Conservation (phyloP, 2,888 invertebrate species). For the Dolichopus griseipennis region DNA sequence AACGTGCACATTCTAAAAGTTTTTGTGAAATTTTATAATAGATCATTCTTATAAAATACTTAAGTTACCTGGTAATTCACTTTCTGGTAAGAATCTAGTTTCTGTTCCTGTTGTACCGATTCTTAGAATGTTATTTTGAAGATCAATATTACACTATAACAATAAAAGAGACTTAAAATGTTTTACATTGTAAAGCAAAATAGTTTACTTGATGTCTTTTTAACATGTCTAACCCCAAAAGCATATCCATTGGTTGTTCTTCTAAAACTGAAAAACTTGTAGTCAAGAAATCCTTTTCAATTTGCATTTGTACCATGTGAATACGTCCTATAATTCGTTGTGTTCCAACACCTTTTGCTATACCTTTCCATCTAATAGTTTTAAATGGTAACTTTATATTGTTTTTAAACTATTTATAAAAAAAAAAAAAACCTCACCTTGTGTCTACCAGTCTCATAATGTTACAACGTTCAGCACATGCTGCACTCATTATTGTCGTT, state of each 20-base stretch:
- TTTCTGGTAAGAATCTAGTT: constrained; percentile 68
- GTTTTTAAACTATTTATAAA: background rate
- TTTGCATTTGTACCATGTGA: constrained; percentile 95
- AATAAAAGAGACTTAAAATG: background rate
- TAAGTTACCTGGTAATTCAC: constrained; percentile 50
- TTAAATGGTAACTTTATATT: constrained; percentile 14
- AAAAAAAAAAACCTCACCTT: constrained; percentile 40
- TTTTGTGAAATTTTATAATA: background rate
- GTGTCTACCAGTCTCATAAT: constrained; percentile 84
- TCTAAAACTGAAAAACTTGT: constrained; percentile 95
- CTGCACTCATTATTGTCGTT: constrained; percentile 95
- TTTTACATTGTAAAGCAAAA: constrained; percentile 10
- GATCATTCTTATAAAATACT: too few relatives aligned
- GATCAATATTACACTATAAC: constrained; percentile 76
- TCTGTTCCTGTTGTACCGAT: constrained; percentile 93
- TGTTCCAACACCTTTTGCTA: constrained; percentile 95
- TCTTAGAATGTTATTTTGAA: constrained; percentile 74
- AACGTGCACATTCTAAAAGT: constrained; percentile 61
- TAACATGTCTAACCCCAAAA: constrained; percentile 94
- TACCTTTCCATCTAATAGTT: constrained; percentile 73
- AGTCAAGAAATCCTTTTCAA: constrained; percentile 84
- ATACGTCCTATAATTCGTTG: constrained; percentile 94
- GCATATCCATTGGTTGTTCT: constrained; percentile 97
- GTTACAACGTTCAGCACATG: constrained; percentile 89
- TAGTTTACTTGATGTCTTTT: constrained; percentile 78